Base-by-base conservation (phyloP, 2,797 vertebrate species). In the Phataginus tricuspis region DNA sequence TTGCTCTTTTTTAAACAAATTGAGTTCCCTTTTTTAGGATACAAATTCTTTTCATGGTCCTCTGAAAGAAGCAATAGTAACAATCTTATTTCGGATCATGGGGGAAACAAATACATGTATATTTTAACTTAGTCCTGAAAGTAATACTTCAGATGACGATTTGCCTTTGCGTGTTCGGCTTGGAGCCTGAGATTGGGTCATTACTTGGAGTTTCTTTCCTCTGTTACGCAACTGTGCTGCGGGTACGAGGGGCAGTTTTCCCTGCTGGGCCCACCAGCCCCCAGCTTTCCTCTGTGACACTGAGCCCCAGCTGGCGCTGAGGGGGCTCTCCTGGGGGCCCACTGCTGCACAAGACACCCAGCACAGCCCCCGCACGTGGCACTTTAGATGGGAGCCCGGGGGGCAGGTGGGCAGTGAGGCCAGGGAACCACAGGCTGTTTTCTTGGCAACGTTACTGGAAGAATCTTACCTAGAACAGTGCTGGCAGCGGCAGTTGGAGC, bases 1-100 rank as follows among this genome's bases (percentile, higher is more conserved):
- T 98, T 87, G 45, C 72, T 93, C 93, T 97, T 21, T 34, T 96
- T 94, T 51, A 97, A 83, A 78, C 66, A 74, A 72, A 82, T 63
- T 0, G 90, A n/a, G 74, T 92, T 69, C 93, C 94, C 84, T 21
- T 90, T 95, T 72, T 96, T 93, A 77, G 45, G 61, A 68, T 93
- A 68, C 94, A 90, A 85, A 66, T 63, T 92, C 86, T 95, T 49
- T 68, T 69, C 86, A 4, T 4, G 69, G 87, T 39, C 88, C 86
- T 95, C 86, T 31, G 95, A 68, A 91, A 92, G 95, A 63, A 97
- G 95, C 94, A 88, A 39, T 78, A 92, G 88, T 18, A 61, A 51
- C 90, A 29, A 42, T 77, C 86, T 51, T 90, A 82, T 55, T 79
- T 69, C 86, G 90, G 97, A 95, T 98, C 96, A 8, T 79, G 95